Percentiles rank a stretch among this genome's conserved stretches.
These are phyloP conservation scores for Pipistrellus kuhlii DNA, from an alignment of 2,797 vertebrate species.

Conservation along the genomic window DNA sequence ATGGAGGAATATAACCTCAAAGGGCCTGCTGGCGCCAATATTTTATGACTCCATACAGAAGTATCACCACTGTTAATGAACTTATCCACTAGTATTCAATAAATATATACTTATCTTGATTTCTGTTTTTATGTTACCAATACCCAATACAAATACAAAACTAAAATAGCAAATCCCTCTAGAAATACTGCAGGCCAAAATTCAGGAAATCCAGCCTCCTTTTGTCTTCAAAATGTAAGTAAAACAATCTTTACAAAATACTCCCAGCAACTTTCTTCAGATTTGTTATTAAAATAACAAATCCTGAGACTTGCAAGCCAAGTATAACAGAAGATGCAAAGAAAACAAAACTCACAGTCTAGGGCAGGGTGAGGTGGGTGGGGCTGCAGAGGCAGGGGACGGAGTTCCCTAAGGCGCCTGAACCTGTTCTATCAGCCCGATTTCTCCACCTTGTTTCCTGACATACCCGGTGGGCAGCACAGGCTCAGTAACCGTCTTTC, in stretches of 20 bases:
- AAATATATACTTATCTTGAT: background rate
- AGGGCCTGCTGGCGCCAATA: background rate
- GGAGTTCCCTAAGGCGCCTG: no score
- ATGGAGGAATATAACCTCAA: background rate
- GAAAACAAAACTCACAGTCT: background rate
- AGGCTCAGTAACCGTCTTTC: background rate
- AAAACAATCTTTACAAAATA: slow-evolving; percentile 16
- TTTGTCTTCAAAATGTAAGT: background rate
- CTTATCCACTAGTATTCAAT: background rate
- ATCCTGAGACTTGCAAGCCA: background rate
- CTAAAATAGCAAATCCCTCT: slow-evolving; percentile 29
- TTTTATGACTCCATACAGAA: background rate
- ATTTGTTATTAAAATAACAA: background rate
- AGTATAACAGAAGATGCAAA: background rate
- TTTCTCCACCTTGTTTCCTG: background rate
- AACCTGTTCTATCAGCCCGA: background rate
- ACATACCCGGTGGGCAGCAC: background rate
- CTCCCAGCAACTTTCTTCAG: background rate
- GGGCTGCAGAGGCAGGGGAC: background rate
- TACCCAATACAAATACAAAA: slow-evolving; percentile 17
- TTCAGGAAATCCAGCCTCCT: background rate
- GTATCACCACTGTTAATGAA: background rate
- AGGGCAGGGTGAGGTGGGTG: no score
- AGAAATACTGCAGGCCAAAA: background rate
- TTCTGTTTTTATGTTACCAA: slow-evolving; percentile 29